phyloP scores from a whole-genome alignment of 2,888 invertebrate genomes.

The Lysandra coridon region DNA sequence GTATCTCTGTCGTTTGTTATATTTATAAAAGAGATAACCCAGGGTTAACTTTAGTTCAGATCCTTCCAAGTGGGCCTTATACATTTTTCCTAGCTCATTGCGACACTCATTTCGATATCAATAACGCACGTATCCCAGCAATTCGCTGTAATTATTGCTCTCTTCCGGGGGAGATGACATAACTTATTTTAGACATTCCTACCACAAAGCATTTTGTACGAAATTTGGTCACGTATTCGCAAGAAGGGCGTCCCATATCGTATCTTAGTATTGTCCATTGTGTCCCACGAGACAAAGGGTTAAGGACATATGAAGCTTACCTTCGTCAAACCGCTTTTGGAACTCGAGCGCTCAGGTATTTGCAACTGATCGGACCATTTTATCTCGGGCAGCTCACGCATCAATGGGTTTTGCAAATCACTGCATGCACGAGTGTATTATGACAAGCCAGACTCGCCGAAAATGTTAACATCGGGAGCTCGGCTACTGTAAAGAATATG shows the following conservation, averaged over 20 bases:
- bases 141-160: constrained; percentile 24
- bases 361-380: constrained; percentile 53
- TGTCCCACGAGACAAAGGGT: constrained; percentile 77
- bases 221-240: constrained; percentile 77
- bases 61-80: neutral
- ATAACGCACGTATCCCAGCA: constrained; percentile 10
- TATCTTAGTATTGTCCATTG: constrained; percentile 75
- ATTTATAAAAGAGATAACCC: too few relatives aligned
- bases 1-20: too few relatives aligned
- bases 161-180: constrained; percentile 63
- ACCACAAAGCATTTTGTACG: constrained; percentile 70
- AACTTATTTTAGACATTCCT: constrained; percentile 67
- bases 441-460: neutral
- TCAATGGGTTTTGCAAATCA: constrained; percentile 24
- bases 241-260: constrained; percentile 72
- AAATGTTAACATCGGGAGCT: constrained; percentile 6
- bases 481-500: neutral
- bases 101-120: constrained; percentile 7
- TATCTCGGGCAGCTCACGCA: constrained; percentile 43
- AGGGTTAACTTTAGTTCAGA: neutral
- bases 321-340: constrained; percentile 73
- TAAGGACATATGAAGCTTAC: constrained; percentile 67
- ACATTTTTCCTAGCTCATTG: constrained; percentile 33
- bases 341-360: constrained; percentile 69
- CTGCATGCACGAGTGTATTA: constrained; percentile 20